Base-by-base conservation (phyloP, 2,797 vertebrate genomes). In the Chelidonichthys spinosus region DNA sequence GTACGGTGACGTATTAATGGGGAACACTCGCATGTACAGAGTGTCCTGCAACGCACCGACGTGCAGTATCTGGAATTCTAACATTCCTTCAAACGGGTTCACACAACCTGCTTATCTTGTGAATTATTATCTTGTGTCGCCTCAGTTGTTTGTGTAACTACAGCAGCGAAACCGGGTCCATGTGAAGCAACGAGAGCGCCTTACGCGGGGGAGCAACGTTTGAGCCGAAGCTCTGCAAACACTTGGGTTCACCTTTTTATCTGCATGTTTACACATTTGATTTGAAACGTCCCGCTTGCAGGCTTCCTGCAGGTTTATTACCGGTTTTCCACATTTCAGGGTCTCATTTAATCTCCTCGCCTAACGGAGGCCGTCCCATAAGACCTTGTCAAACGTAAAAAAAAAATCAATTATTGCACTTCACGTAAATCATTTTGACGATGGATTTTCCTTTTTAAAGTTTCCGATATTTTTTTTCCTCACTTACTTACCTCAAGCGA, bases 101-200 rank as follows among this genome's bases (percentile, higher is more conserved):
- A 11, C 14, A 3, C 66, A 13, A 18, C 37, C 54, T 11, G 39
- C 63, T 78, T 65, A 62, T 77, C 75, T 64, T 46, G 70, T 87
- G 59, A 89, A 85, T 84, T 52, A 88, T 91, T 88, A 76, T 80
- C 81, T 44, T 0, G 1, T 18, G 55, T 61, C 75, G 60, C 70
- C 33, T 43, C 59, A 63, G 67, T 37, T 40, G 64, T 79, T 75
- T 7, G 17, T 25, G 56, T 55, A 54, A 50, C 59, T 14, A 52
- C 32, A 25, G 3, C 68, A 53, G 63, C 39, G 25, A 62, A 17
- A 7, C 32, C 36, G 4, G 32, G 25, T 73, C 18, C 33, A 13
- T 0, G 11, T 50, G 49, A 55, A 73, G 72, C 56, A 14, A 62
- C 33, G n/a, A 9, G 4, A 37, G 32, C 2, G 11, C 47, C 15